Percentiles rank a stretch among this genome's conserved stretches.
Evolutionary conservation across 2,888 invertebrate genomes (phyloP).

Genomic region (Branchinecta sandiegonensis): DNA sequence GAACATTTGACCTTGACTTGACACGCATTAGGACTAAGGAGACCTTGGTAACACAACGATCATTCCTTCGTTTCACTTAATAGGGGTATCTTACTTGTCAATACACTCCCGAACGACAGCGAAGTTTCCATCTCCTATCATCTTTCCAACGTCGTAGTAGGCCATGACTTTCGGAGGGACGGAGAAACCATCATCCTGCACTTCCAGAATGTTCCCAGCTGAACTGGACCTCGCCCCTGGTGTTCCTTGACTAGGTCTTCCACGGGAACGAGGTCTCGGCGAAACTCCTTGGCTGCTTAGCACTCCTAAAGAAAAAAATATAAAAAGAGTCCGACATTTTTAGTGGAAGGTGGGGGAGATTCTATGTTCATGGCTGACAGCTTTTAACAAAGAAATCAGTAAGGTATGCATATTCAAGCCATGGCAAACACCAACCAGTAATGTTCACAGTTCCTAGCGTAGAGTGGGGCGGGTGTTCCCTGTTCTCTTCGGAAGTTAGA

Average conservation of each 20-base stretch:
- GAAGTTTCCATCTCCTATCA: conserved; percentile 91
- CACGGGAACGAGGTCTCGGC: conserved; percentile 21
- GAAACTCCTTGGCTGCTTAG: conserved; percentile 21
- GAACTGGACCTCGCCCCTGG: conserved; percentile 27
- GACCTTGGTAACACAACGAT: too few species aligned
- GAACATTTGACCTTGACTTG: too few species aligned
- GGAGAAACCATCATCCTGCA: background rate
- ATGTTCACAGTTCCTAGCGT: too few species aligned
- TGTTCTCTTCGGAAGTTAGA: too few species aligned
- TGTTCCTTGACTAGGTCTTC: conserved; percentile 6
- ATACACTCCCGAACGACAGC: conserved; percentile 76
- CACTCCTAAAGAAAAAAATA: background rate
- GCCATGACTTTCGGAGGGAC: conserved; percentile 26
- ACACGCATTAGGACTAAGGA: too few species aligned
- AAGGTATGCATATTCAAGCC: too few species aligned
- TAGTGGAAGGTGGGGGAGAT: conserved; percentile 24
- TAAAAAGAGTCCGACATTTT: conserved; percentile 25
- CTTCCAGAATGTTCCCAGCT: conserved; percentile 22
- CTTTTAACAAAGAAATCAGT: too few species aligned
- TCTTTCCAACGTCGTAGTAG: conserved; percentile 55
- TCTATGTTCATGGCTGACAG: too few species aligned
- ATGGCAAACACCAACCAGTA: too few species aligned
- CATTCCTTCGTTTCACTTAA: too few species aligned
- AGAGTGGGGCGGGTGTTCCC: too few species aligned
- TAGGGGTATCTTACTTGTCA: conserved; percentile 38